Base-by-base conservation (phyloP, 2,113 vertebrate genomes). In the Menidia beryllina region DNA sequence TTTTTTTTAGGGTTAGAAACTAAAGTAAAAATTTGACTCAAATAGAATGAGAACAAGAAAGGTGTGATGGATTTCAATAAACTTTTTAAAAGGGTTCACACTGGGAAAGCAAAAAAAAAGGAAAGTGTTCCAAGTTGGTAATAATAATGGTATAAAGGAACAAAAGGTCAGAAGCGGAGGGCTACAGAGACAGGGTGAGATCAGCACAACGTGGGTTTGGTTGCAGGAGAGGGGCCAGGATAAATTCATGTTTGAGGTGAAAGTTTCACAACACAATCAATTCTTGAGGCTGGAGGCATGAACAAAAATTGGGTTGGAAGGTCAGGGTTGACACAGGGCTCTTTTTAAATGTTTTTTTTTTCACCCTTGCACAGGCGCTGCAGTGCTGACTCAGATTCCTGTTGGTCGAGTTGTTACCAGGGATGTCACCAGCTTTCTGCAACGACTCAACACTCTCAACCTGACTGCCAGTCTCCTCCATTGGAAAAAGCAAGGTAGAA, bases 301-400 rank as follows among this genome's bases (percentile, higher is more conserved):
- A 72, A 74, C 54, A 82, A 21, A 74, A 63, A 72, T 81, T 56
- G 51, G 77, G 81, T 80, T 77, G 65, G 70, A 85, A 87, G 84
- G 79, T 87, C 82, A 79, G 69, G 79, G 77, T 82, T 63, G 67
- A 82, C 58, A 76, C 45, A 19, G 79, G 79, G 70, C 73, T 76
- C 26, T 13, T 39, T 83, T 90, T 71, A n/a, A n/a, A n/a, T n/a
- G n/a, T 92, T 50, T 52, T 61, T 11, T 20, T 81, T 89, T 92
- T 93, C 94, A 94, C 93, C 93, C 91, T 82, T 88, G 91, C 89
- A 83, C 91, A 91, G 91, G 86, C 86, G 87, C 78, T 90, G 90
- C 89, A 89, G 86, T 93, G 91, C 87, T 94, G 92, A 75, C 75
- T 93, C 87, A 92, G 79, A 69, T 69, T 92, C 54, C 75, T 79